A percentile compares a stretch with the other conserved stretches of the same genome.
Conservation (phyloP, 2,113 vertebrate species). For the Dicentrarchus labrax region DNA sequence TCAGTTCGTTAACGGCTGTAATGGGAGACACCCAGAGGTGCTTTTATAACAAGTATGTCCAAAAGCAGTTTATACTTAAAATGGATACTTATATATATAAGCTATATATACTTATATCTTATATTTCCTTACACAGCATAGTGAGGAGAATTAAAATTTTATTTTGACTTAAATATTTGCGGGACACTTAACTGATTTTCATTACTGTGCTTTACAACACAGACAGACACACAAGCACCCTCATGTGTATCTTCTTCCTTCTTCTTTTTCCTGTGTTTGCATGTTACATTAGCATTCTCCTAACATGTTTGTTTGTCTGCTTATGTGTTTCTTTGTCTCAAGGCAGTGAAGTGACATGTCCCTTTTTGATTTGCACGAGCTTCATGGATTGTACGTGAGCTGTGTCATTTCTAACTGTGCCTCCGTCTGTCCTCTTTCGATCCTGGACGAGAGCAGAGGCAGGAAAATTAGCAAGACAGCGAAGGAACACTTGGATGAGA, state of each 20-base stretch:
- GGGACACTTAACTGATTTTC: neutral
- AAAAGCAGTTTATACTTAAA: no score
- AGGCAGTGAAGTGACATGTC: slow-evolving; percentile 24
- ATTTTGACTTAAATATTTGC: no score
- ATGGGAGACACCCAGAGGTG: no score
- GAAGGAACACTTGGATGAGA: slow-evolving; percentile 35
- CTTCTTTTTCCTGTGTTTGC: neutral
- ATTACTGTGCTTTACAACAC: neutral
- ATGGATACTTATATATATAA: no score
- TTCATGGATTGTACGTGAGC: neutral
- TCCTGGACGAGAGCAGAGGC: slow-evolving; percentile 16
- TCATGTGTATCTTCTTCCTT: neutral
- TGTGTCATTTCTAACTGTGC: neutral
- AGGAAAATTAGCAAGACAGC: slow-evolving; percentile 28
- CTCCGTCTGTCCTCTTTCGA: slow-evolving; percentile 33
- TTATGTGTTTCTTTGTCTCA: neutral
- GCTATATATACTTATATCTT: no score
- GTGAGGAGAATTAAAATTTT: no score
- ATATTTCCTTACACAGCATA: no score
- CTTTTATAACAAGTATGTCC: no score
- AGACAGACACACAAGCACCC: neutral
- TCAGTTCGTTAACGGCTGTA: no score
- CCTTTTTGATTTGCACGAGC: slow-evolving; percentile 19
- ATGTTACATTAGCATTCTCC: slow-evolving; percentile 14
- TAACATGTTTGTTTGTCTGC: neutral